Percentiles rank a stretch among this genome's conserved stretches.
phyloP scores from a whole-genome alignment of 2,888 invertebrate species.

The Nymphalis urticae region DNA sequence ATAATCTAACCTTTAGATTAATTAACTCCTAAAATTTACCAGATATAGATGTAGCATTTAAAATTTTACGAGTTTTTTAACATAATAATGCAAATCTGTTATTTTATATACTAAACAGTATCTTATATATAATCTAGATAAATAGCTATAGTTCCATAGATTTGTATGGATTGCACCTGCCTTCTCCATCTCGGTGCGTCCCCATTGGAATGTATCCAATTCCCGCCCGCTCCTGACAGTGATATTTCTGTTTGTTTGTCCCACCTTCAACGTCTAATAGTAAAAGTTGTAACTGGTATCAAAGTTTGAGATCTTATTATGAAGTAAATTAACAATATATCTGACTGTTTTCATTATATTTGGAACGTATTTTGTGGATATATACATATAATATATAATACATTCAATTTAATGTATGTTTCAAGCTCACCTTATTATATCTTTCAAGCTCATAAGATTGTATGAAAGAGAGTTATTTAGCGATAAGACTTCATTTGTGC shows the following conservation, averaged over 20 bases:
- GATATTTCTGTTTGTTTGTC: slow-evolving; percentile 37
- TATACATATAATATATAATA: neutral
- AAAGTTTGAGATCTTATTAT: slow-evolving; percentile 21
- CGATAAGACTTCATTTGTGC: no score
- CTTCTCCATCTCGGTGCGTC: slow-evolving; percentile 29
- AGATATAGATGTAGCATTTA: no score
- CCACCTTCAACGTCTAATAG: slow-evolving; percentile 30
- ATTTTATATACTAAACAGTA: neutral
- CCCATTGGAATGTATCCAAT: slow-evolving; percentile 45
- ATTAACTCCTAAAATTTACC: no score
- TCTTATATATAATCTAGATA: neutral
- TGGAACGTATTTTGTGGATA: slow-evolving; percentile 5
- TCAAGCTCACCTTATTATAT: no score
- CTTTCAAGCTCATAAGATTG: no score
- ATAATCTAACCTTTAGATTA: no score
- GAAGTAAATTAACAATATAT: slow-evolving; percentile 20
- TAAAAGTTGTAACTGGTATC: slow-evolving; percentile 29
- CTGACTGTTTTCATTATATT: slow-evolving; percentile 6
- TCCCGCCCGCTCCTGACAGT: slow-evolving; percentile 36
- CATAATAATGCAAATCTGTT: neutral
- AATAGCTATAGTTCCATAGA: neutral
- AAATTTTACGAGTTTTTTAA: no score
- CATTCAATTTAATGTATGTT: neutral
- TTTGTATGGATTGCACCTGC: slow-evolving; percentile 12
- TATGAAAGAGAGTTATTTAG: no score